These are phyloP conservation scores for Oreamnos americanus DNA, from an alignment of 2,113 vertebrate species.

Conservation along the genomic window DNA sequence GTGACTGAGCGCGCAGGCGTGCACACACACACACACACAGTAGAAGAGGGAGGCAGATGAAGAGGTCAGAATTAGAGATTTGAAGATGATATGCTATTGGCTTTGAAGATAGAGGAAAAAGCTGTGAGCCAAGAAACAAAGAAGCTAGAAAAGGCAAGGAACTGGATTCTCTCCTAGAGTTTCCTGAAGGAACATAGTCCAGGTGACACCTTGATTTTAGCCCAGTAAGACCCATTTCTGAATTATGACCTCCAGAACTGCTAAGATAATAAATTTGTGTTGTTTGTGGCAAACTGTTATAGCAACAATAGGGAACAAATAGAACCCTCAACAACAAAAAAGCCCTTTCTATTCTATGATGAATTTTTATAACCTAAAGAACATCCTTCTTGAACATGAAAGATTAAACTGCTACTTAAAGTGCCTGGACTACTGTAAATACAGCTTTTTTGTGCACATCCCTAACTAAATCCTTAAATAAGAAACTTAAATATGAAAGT, in stretches of 20 bases:
- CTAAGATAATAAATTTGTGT: not conserved
- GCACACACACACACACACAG: not conserved
- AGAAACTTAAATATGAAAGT: not conserved
- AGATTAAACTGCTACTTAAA: not conserved
- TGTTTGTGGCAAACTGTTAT: not conserved
- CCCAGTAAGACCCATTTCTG: not conserved
- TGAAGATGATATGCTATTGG: not conserved
- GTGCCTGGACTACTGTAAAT: not conserved
- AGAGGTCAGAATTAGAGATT: not conserved
- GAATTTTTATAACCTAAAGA: slow-evolving; percentile 2
- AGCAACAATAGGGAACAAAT: not conserved
- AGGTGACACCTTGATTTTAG: not conserved
- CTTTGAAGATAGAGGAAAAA: not conserved
- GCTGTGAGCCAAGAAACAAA: not conserved
- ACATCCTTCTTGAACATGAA: not conserved
- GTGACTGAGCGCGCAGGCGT: fast-evolving
- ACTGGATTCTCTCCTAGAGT: not conserved
- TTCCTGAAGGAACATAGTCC: not conserved
- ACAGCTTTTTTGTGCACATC: not conserved
- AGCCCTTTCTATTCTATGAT: not conserved
- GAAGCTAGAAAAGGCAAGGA: not conserved
- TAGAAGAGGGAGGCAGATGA: not conserved
- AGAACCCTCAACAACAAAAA: not conserved
- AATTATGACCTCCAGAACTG: not conserved
- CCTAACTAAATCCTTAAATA: not conserved